phyloP scores from a whole-genome alignment of 2,888 invertebrate genomes.

The Deroplatys truncata region DNA sequence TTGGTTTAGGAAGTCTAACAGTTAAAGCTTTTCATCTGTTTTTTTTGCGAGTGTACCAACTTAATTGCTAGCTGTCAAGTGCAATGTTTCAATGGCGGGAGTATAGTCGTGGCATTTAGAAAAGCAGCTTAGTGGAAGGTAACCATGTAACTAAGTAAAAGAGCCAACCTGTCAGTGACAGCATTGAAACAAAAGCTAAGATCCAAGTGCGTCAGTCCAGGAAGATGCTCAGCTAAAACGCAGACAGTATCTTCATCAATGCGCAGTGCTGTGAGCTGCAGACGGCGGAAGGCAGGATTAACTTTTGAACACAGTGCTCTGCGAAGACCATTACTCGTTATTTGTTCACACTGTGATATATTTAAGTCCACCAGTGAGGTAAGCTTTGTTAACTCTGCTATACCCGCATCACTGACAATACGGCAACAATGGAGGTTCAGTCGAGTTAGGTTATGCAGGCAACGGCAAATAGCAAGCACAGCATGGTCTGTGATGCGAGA shows the following conservation, averaged over 20 bases:
- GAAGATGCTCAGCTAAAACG: conserved; percentile 55
- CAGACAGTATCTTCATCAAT: conserved; percentile 60
- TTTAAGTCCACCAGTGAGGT: conserved; percentile 56
- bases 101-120: too few species aligned
- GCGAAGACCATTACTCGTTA: conserved; percentile 58
- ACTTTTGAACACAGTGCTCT: conserved; percentile 32
- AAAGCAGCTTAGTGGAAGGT: neutral
- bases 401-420: conserved; percentile 59
- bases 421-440: conserved; percentile 62
- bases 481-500: conserved; percentile 62
- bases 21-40: too few species aligned
- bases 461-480: conserved; percentile 55
- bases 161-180: conserved; percentile 63
- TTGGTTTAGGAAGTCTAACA: too few species aligned
- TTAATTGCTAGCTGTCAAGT: too few species aligned
- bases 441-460: conserved; percentile 54
- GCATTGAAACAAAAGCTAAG: conserved; percentile 65
- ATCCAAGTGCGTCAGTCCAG: conserved; percentile 56
- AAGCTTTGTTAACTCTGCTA: conserved; percentile 52
- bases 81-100: too few species aligned
- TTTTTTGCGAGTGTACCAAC: too few species aligned
- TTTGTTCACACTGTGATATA: conserved; percentile 62
- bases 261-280: conserved; percentile 34
- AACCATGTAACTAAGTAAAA: conserved; percentile 30
- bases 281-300: conserved; percentile 15